Percentiles rank a stretch among this genome's conserved stretches.
Conservation (phyloP, 2,797 vertebrate species). For the Molothrus ater region DNA sequence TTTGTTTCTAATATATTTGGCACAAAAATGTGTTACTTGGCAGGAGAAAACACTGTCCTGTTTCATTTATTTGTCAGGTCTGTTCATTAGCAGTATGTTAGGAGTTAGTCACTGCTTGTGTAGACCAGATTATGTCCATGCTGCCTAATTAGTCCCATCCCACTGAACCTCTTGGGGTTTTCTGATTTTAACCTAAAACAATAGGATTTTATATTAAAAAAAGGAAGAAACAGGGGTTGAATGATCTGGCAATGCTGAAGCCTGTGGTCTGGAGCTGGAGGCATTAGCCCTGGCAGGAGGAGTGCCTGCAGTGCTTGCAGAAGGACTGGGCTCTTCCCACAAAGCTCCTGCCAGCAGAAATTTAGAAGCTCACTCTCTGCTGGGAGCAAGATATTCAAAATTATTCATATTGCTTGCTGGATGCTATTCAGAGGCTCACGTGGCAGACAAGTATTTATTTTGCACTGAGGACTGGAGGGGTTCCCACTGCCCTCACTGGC, state of each 20-base stretch:
- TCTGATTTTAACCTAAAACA: not conserved
- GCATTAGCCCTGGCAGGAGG: not conserved
- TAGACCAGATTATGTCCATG: not conserved
- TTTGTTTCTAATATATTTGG: slow-evolving; percentile 4
- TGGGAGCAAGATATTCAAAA: not conserved
- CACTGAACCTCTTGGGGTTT: not conserved
- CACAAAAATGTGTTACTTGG: slow-evolving; percentile 23
- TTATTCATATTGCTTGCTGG: not conserved
- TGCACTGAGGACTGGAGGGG: not conserved
- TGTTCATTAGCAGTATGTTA: not conserved
- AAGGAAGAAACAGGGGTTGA: not conserved
- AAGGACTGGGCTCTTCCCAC: not conserved
- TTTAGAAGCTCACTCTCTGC: not conserved
- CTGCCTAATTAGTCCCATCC: not conserved
- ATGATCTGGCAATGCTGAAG: not conserved
- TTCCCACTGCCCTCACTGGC: not conserved
- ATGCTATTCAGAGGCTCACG: not conserved
- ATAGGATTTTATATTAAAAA: not conserved
- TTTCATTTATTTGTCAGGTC: not conserved
- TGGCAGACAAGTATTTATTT: not conserved
- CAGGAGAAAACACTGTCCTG: not conserved
- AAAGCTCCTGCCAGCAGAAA: not conserved
- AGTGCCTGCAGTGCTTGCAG: not conserved
- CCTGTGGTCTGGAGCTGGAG: not conserved
- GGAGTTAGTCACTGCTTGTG: not conserved